These are phyloP conservation scores for Pteronura brasiliensis DNA, from an alignment of 2,113 vertebrate species.

Conservation along the genomic window DNA sequence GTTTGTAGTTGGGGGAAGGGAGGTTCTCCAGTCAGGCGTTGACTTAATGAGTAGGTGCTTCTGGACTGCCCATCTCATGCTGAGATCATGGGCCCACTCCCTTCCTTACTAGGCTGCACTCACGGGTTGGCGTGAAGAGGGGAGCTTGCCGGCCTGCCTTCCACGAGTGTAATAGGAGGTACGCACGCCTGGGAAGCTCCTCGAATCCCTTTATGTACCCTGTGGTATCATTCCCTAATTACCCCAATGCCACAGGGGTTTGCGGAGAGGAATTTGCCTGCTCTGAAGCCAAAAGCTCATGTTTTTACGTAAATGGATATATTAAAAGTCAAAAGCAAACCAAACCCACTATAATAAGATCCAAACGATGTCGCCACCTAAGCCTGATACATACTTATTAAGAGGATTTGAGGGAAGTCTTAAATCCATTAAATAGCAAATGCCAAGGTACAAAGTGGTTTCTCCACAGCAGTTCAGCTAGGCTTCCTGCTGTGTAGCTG, in stretches of 20 bases:
- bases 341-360: neutral
- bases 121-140: neutral
- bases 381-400: neutral
- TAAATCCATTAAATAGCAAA: slow-evolving; percentile 21
- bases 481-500: neutral
- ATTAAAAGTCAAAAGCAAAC: slow-evolving; percentile 13
- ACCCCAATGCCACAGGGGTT: neutral
- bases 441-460: neutral
- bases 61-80: neutral
- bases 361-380: neutral
- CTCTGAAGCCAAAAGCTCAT: neutral
- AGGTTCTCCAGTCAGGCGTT: neutral
- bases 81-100: neutral
- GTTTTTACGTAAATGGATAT: neutral
- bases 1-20: neutral
- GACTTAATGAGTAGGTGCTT: neutral
- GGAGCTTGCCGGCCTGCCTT: neutral
- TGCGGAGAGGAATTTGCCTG: neutral
- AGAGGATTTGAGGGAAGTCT: neutral
- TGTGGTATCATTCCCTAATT: neutral
- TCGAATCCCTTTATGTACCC: neutral
- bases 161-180: neutral
- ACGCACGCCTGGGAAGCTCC: neutral
- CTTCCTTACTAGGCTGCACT: neutral
- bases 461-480: neutral